Evolutionary conservation across 1,140 invertebrate genomes (phyloP).

Genomic region (Lysiphlebus fabarum): DNA sequence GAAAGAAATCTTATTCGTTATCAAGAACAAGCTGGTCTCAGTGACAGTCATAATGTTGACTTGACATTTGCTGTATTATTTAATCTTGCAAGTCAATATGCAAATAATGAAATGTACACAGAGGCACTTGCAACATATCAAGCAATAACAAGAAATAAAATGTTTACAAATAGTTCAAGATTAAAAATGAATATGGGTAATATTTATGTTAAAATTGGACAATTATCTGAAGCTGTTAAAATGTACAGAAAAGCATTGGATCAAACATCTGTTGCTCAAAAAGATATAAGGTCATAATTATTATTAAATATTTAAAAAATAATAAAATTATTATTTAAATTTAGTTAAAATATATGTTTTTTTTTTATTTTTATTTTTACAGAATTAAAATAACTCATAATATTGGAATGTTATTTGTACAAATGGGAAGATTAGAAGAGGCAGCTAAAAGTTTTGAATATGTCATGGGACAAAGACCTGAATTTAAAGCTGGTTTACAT

Average conservation of each 20-base stretch:
- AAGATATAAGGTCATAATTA: conserved; percentile 68
- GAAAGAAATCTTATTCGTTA: conserved; percentile 85
- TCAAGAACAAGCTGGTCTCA: conserved; percentile 84
- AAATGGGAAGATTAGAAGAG: conserved; percentile 93
- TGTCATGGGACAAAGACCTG: conserved; percentile 93
- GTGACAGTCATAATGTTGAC: conserved; percentile 87
- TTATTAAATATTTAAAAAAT: conserved; percentile 6
- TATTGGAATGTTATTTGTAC: conserved; percentile 92
- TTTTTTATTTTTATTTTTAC: conserved; percentile 33
- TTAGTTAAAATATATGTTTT: conserved; percentile 7
- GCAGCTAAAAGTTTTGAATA: conserved; percentile 96
- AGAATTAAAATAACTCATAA: conserved; percentile 98
- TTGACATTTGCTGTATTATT: conserved; percentile 91
- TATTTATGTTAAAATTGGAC: conserved; percentile 92
- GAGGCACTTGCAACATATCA: conserved; percentile 96
- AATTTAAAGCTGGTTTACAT: conserved; percentile 86
- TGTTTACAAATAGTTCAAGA: conserved; percentile 84
- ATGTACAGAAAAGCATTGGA: conserved; percentile 96
- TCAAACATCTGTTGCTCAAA: conserved; percentile 88
- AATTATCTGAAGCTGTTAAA: conserved; percentile 94
- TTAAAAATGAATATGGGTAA: conserved; percentile 98
- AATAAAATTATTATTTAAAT: conserved; percentile 15
- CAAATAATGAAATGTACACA: conserved; percentile 88
- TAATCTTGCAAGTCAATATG: conserved; percentile 91
- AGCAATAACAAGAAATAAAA: conserved; percentile 79